Evolutionary conservation across 2,797 vertebrate species (phyloP).

Genomic region (Pelobates cultripes): DNA sequence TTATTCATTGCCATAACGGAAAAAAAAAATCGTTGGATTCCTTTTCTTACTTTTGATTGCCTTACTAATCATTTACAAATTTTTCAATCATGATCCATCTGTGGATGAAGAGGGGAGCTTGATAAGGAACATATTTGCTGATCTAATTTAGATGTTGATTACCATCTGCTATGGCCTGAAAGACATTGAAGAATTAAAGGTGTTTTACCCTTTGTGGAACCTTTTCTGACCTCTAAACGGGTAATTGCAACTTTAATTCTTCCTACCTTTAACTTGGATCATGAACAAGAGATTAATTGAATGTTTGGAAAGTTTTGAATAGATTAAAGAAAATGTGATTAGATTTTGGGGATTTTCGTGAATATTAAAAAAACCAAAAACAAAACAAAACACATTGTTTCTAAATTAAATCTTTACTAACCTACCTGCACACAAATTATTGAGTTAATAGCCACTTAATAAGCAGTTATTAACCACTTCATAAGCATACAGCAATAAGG

Average conservation of each 20-base stretch:
- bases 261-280: slow-evolving; percentile 5
- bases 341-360: not conserved
- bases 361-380: not conserved
- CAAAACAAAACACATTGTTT: not conserved
- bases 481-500: no score
- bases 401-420: not conserved
- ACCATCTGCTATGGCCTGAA: slow-evolving; percentile 41
- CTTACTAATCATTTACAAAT: slow-evolving; percentile 44
- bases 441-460: no score
- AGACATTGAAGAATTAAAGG: slow-evolving; percentile 34
- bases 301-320: not conserved
- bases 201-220: slow-evolving; percentile 12
- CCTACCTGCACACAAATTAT: no score
- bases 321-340: not conserved
- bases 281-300: not conserved
- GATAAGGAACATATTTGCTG: slow-evolving; percentile 74
- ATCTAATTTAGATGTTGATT: slow-evolving; percentile 54
- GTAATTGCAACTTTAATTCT: slow-evolving; percentile 18
- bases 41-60: slow-evolving; percentile 37
- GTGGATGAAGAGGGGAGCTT: slow-evolving; percentile 60
- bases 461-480: no score
- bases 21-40: slow-evolving; percentile 13
- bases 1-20: slow-evolving; percentile 41
- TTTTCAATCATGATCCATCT: slow-evolving; percentile 32
- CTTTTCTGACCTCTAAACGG: slow-evolving; percentile 26